A percentile compares a stretch with the other conserved stretches of the same genome.
These are phyloP conservation scores for Tipula unca DNA, from an alignment of 2,888 invertebrate species.

Conservation along the genomic window DNA sequence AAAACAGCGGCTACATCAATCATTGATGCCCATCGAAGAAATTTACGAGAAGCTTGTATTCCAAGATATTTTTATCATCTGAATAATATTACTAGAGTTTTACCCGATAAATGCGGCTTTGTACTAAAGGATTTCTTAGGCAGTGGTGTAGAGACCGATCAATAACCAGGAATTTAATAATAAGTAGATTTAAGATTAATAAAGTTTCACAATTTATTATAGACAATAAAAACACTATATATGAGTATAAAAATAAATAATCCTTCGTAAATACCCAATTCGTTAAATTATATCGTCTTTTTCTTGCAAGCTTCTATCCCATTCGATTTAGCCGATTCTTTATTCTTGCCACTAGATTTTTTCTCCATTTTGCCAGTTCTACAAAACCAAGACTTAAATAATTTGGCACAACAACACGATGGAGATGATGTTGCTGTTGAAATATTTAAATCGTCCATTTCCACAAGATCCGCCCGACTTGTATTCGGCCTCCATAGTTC, in stretches of 20 bases:
- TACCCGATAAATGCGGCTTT: slow-evolving; percentile 48
- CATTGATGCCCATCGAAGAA: slow-evolving; percentile 57
- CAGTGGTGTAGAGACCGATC: slow-evolving; percentile 55
- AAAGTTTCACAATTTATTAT: background rate
- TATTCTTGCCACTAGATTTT: background rate
- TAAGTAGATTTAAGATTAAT: background rate
- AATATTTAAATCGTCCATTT: background rate
- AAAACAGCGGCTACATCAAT: slow-evolving; percentile 57
- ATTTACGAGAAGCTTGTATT: slow-evolving; percentile 53
- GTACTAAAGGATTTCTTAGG: slow-evolving; percentile 56
- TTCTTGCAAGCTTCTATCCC: background rate
- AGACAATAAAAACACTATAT: background rate
- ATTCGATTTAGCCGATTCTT: background rate
- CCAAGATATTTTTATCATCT: slow-evolving; percentile 52
- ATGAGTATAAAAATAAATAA: background rate
- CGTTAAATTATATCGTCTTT: background rate
- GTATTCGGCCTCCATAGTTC: background rate
- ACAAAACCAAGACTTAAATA: background rate
- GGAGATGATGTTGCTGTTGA: background rate
- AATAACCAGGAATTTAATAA: slow-evolving; percentile 22
- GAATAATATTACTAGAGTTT: slow-evolving; percentile 45
- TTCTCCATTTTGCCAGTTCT: background rate
- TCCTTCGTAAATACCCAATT: background rate
- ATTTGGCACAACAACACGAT: background rate
- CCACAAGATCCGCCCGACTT: background rate